Evolutionary conservation across 2,797 vertebrate genomes (phyloP).

Genomic region (Vipera latastei): DNA sequence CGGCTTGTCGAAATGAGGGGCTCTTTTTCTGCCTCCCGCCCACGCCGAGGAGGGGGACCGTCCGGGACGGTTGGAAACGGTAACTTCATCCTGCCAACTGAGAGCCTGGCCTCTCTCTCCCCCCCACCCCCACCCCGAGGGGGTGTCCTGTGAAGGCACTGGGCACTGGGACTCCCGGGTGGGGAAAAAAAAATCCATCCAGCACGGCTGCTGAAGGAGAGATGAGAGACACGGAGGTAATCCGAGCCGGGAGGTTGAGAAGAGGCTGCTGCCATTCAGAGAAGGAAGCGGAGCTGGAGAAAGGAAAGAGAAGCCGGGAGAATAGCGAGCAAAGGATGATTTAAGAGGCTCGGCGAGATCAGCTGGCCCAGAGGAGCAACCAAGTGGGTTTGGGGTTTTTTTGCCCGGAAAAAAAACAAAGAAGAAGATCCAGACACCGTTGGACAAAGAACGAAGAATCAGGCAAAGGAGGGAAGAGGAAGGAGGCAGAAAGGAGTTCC

Average conservation of each 20-base stretch:
- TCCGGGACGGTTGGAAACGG: background rate
- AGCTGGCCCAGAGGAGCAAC: background rate
- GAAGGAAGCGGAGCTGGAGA: background rate
- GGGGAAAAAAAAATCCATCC: background rate
- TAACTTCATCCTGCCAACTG: background rate
- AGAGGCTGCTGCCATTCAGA: background rate
- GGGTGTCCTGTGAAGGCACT: background rate
- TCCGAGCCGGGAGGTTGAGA: background rate
- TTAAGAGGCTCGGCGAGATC: background rate
- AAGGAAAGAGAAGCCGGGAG: background rate
- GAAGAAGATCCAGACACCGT: no score
- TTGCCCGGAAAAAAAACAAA: background rate
- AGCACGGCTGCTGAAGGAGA: background rate
- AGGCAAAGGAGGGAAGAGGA: background rate
- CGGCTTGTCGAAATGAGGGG: background rate
- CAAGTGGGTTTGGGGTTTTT: background rate
- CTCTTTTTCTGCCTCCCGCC: background rate
- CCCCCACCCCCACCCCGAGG: background rate
- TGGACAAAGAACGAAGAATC: no score
- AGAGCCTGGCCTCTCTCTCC: background rate
- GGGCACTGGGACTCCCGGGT: background rate
- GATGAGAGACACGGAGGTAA: background rate
- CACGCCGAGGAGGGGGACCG: accelerated
- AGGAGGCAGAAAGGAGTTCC: background rate
- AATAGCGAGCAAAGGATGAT: background rate